Conservation (phyloP, 2,113 vertebrate species). For the Trichomycterus rosablanca region DNA sequence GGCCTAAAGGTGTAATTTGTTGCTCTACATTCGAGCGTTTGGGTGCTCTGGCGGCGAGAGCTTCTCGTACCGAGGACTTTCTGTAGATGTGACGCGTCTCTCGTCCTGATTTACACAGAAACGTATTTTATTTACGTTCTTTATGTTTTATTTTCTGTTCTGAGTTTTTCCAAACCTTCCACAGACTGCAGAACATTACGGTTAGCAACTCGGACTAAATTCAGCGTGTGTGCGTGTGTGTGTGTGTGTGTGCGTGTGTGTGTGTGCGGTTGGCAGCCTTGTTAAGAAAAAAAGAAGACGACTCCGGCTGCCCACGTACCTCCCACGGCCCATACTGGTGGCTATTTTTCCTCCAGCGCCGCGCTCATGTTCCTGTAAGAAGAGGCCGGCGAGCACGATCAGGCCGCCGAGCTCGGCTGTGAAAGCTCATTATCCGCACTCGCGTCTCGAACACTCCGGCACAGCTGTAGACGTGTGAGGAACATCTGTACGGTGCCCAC, state of each 20-base stretch:
- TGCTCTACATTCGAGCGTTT: constrained; percentile 20
- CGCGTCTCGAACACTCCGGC: constrained; percentile 19
- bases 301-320: constrained; percentile 42
- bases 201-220: constrained; percentile 35
- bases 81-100: no score
- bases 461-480: constrained; percentile 12
- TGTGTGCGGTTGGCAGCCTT: constrained; percentile 35
- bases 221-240: constrained; percentile 19
- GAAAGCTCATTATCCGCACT: constrained; percentile 29
- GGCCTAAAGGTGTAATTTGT: constrained; percentile 22
- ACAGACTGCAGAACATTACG: constrained; percentile 40
- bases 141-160: constrained; percentile 19
- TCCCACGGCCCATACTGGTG: constrained; percentile 48
- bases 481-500: no score
- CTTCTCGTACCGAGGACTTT: no score
- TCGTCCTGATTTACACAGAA: no score
- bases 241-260: constrained; percentile 13
- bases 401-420: constrained; percentile 21
- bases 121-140: constrained; percentile 4
- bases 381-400: constrained; percentile 15
- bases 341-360: constrained; percentile 48
- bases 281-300: no score
- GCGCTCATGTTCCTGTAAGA: constrained; percentile 37
- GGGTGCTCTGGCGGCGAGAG: no score
- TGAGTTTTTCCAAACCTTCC: constrained; percentile 29